phyloP scores from a whole-genome alignment of 1,140 invertebrate species.

The Arion vulgaris region DNA sequence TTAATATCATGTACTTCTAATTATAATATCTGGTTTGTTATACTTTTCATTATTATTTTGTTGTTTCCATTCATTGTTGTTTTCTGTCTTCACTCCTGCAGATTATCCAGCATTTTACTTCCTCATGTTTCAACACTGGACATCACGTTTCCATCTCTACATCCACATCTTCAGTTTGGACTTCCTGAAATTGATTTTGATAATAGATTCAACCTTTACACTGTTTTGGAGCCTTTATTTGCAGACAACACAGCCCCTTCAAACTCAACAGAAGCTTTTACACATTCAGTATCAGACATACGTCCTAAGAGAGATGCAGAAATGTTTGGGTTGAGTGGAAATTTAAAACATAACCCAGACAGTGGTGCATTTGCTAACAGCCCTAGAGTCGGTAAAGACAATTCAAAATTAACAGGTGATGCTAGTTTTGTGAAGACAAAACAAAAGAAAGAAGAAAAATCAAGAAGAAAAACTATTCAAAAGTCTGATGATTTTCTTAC shows the following conservation, averaged over 20 bases:
- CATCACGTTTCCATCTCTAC: conserved; percentile 22
- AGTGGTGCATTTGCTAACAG: not conserved
- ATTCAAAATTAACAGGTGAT: not conserved
- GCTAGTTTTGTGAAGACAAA: not conserved
- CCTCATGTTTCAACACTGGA: conserved; percentile 19
- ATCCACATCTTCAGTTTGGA: not conserved
- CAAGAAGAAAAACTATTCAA: not conserved
- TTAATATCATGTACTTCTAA: too few relatives aligned
- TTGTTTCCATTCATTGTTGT: not conserved
- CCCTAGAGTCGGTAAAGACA: not conserved
- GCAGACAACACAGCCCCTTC: not conserved
- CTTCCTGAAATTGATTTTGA: conserved; percentile 6
- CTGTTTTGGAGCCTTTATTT: not conserved
- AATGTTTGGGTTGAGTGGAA: conserved; percentile 29
- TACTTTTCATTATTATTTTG: too few relatives aligned
- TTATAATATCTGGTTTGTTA: too few relatives aligned
- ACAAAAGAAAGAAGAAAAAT: not conserved
- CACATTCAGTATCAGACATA: not conserved
- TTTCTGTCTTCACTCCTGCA: not conserved
- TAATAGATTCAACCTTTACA: not conserved
- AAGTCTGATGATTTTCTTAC: not conserved
- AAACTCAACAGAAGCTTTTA: not conserved
- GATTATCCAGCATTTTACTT: conserved; percentile 7
- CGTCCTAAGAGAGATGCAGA: not conserved
- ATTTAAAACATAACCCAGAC: conserved; percentile 17